These are phyloP conservation scores for Ostrea denselamellosa DNA, from an alignment of 1,140 invertebrate species.

Conservation along the genomic window DNA sequence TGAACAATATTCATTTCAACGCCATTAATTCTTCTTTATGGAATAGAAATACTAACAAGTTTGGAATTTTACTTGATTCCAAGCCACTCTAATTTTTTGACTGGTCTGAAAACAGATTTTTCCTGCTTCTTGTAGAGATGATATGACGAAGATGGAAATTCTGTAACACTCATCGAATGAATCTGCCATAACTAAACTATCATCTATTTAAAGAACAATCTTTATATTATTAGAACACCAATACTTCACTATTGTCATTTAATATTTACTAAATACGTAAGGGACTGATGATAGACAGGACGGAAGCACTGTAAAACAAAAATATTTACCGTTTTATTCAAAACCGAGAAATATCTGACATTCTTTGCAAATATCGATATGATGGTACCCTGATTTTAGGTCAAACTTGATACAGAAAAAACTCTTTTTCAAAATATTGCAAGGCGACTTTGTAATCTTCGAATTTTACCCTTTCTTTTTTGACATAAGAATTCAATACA, in stretches of 20 bases:
- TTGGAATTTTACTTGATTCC: conserved; percentile 33
- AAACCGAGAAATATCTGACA: conserved; percentile 55
- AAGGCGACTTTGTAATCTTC: neutral
- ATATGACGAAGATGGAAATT: conserved; percentile 39
- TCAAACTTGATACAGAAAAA: conserved; percentile 14
- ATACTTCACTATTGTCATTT: too few species aligned
- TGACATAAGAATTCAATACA: conserved; percentile 17
- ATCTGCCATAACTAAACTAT: conserved; percentile 28
- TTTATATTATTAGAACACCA: too few species aligned
- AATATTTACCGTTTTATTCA: conserved; percentile 44
- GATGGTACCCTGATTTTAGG: conserved; percentile 47
- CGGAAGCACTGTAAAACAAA: conserved; percentile 49
- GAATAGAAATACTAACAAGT: conserved; percentile 45
- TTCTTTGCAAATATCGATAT: conserved; percentile 35
- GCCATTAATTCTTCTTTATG: conserved; percentile 46
- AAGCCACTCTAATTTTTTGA: conserved; percentile 43
- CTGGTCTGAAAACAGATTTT: too few species aligned
- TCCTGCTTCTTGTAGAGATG: too few species aligned
- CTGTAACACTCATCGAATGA: neutral
- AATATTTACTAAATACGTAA: too few species aligned
- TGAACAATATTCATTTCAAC: neutral
- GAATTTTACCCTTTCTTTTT: conserved; percentile 31
- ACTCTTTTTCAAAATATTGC: too few species aligned
- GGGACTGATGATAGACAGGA: conserved; percentile 49
- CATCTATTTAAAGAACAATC: conserved; percentile 51